Conservation (phyloP, 1,140 invertebrate genomes). For the Lordiphosa stackelbergi region DNA sequence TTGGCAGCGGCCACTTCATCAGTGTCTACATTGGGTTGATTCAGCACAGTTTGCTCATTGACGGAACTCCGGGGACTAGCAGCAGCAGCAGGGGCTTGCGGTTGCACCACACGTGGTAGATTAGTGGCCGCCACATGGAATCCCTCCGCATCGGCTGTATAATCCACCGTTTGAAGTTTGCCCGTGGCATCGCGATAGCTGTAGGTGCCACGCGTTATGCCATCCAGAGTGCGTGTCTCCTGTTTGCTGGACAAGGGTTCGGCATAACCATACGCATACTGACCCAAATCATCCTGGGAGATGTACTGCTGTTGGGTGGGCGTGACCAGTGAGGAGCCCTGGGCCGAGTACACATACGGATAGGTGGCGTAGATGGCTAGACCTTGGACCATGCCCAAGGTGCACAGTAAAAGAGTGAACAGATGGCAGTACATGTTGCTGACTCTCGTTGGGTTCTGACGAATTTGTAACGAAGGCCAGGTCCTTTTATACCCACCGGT, state of each 20-base stretch:
- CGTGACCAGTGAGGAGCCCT: slow-evolving; percentile 54
- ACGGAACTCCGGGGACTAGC: slow-evolving; percentile 13
- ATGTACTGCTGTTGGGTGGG: slow-evolving; percentile 79
- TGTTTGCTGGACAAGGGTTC: slow-evolving; percentile 82
- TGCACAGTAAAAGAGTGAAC: slow-evolving; percentile 25
- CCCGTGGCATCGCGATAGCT: slow-evolving; percentile 82
- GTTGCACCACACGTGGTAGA: slow-evolving; percentile 75
- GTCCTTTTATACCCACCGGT: slow-evolving; percentile 35
- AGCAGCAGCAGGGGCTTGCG: slow-evolving; percentile 24
- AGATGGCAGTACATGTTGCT: slow-evolving; percentile 52
- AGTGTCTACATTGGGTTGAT: slow-evolving; percentile 66
- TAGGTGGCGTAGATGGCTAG: slow-evolving; percentile 49
- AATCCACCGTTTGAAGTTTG: slow-evolving; percentile 81
- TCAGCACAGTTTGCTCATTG: slow-evolving; percentile 52
- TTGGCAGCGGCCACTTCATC: slow-evolving; percentile 74
- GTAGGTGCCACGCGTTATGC: slow-evolving; percentile 83
- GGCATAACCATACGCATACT: slow-evolving; percentile 83
- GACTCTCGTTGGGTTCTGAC: slow-evolving; percentile 20
- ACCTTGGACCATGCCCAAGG: slow-evolving; percentile 41
- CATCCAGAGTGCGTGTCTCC: slow-evolving; percentile 82
- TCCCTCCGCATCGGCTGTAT: slow-evolving; percentile 80
- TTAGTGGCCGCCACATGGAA: slow-evolving; percentile 85
- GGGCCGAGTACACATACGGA: slow-evolving; percentile 53
- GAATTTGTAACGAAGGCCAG: not conserved
- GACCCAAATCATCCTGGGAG: slow-evolving; percentile 82